Percentiles rank a stretch among this genome's conserved stretches.
phyloP scores from a whole-genome alignment of 2,113 vertebrate genomes.

The Probosciger aterrimus region DNA sequence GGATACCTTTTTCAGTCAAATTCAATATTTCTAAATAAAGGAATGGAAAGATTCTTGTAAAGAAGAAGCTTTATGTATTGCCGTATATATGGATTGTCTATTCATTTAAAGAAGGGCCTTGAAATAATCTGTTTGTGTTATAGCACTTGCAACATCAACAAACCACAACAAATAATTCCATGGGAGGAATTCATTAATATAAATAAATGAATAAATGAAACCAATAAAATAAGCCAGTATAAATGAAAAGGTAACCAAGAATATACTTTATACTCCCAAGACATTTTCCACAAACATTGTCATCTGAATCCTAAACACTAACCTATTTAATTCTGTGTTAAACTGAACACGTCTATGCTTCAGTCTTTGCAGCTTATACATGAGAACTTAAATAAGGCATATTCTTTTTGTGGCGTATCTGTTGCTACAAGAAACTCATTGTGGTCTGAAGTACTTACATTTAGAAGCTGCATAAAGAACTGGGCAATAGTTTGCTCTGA shows the following conservation, averaged over 20 bases:
- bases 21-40: background rate
- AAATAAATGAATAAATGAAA: background rate
- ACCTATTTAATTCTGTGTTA: background rate
- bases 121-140: background rate
- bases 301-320: background rate
- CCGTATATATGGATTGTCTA: background rate
- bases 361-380: background rate
- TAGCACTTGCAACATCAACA: fast-evolving
- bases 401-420: background rate
- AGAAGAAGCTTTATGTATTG: background rate
- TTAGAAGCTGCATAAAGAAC: background rate
- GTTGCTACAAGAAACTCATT: background rate
- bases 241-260: background rate
- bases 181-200: background rate
- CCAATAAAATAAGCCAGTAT: background rate
- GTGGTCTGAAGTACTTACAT: background rate
- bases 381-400: background rate
- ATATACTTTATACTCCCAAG: background rate
- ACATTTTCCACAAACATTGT: background rate
- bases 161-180: background rate
- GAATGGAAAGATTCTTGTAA: background rate
- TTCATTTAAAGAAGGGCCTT: background rate
- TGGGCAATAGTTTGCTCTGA: background rate
- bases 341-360: background rate
- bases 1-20: background rate